Evolutionary conservation across 2,113 vertebrate species (phyloP).

Genomic region (Camelus bactrianus): DNA sequence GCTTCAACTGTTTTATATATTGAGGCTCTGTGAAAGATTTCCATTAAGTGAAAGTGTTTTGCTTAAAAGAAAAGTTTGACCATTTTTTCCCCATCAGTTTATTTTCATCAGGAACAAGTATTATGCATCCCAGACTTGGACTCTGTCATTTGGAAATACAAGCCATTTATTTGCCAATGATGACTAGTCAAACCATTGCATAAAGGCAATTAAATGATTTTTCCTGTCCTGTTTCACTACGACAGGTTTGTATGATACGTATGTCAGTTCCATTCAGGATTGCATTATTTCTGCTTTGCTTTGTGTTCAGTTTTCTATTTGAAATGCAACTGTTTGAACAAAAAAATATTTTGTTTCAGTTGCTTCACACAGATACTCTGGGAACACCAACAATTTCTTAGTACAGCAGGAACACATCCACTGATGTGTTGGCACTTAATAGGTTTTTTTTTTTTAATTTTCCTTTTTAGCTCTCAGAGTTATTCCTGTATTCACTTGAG

Average conservation of each 20-base stretch:
- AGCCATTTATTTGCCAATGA: background rate
- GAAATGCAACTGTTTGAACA: slow-evolving; percentile 24
- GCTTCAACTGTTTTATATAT: background rate
- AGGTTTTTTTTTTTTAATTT: slow-evolving; percentile 1
- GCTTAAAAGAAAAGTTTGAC: slow-evolving; percentile 22
- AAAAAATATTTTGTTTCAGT: slow-evolving; percentile 36
- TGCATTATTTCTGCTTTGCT: background rate
- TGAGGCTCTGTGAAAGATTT: background rate
- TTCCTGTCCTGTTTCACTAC: background rate
- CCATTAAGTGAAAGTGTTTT: background rate
- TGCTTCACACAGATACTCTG: slow-evolving; percentile 45
- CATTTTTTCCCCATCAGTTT: background rate
- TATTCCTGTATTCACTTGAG: slow-evolving; percentile 76
- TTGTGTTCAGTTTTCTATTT: slow-evolving; percentile 30
- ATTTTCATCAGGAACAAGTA: slow-evolving; percentile 42
- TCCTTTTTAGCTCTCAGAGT: slow-evolving; percentile 64
- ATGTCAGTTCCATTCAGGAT: background rate
- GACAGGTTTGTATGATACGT: background rate
- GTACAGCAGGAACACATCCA: background rate
- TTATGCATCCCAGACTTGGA: background rate
- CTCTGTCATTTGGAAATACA: background rate
- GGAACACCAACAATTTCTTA: slow-evolving; percentile 43
- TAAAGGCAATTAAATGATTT: background rate
- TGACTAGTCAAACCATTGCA: background rate
- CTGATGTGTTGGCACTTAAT: slow-evolving; percentile 50